These are phyloP conservation scores for Dolichotis patagonum DNA, from an alignment of 2,113 vertebrate species.

Conservation along the genomic window DNA sequence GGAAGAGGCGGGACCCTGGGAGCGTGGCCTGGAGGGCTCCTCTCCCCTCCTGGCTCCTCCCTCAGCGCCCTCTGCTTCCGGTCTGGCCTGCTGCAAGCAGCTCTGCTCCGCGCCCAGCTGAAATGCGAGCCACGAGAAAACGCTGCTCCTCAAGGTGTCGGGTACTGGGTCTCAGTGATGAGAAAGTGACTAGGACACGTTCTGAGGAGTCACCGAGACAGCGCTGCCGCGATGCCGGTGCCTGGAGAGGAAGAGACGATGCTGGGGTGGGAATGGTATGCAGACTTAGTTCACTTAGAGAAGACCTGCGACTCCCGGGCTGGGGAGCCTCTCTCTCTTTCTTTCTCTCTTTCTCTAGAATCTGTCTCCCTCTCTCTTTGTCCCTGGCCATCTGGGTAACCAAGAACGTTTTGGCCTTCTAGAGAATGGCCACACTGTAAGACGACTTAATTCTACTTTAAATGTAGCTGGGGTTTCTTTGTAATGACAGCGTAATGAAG, in stretches of 20 bases:
- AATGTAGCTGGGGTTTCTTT: conserved; percentile 31
- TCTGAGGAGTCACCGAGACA: neutral
- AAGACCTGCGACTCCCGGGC: neutral
- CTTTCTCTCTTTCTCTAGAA: no score
- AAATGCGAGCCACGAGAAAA: neutral
- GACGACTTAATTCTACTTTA: conserved; percentile 71
- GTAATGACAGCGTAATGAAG: conserved; percentile 79
- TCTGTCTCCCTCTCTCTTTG: neutral
- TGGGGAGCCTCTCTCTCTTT: neutral
- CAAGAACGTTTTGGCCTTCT: neutral
- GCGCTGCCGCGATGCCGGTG: fast-evolving
- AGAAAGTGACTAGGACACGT: neutral
- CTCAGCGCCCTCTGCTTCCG: neutral
- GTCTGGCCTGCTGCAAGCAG: neutral
- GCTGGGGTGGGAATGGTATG: no score
- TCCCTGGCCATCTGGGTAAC: neutral
- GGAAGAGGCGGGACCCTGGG: neutral
- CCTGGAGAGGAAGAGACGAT: neutral
- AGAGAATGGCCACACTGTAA: neutral
- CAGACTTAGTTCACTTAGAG: neutral
- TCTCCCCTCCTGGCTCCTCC: no score
- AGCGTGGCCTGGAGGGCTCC: neutral
- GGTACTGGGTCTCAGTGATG: neutral
- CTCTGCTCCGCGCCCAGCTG: neutral
- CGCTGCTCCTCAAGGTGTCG: neutral